Base-by-base conservation (phyloP, 23 tunicate species). In the Halocynthia aurantium region DNA sequence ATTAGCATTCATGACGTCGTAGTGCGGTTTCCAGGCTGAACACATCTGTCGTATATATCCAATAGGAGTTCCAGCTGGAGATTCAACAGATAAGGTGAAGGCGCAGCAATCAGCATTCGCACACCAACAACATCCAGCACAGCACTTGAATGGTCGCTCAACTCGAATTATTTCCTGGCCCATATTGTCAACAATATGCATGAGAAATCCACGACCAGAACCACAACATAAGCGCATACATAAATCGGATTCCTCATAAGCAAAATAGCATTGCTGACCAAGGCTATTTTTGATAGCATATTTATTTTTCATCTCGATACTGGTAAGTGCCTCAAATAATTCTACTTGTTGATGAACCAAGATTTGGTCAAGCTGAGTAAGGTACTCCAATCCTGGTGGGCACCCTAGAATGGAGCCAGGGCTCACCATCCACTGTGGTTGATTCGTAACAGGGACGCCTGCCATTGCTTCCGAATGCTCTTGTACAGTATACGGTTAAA, bases 361-460 rank as follows among this genome's bases (percentile, higher is more conserved):
- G 5, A 93, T 40, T 61, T 93, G 98, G 76, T 93, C 93, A 13
- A 93, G 76, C 31, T 82, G 83, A 53, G 87, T 82, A 6, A 93
- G 69, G 69, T 93, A 93, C 70, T 93, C 98, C 64, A 93, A 66
- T 6, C 98, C 98, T 7, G 98, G 98, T 7, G 98, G 98, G 57
- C 95, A 88, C 0, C 87, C 87, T 1, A 77, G 77, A 12, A 88
- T 52, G 51, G 71, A 10, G 67, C 62, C 76, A 6, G 95, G 95
- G 62, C 67, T 61, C 8, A 76, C 67, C 95, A 88, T 88, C 95
- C 95, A 88, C 63, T 83, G 82, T 10, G 53, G 66, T 44, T 81
- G 76, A 40, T 62, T 71, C 13, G 68, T 13, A 15, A 71, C 80
- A 18, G 18, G 53, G 53, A 15, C 55, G 18, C 69, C 55, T 8